These are phyloP conservation scores for Araneus ventricosus DNA, from an alignment of 1,140 invertebrate genomes.

Conservation along the genomic window DNA sequence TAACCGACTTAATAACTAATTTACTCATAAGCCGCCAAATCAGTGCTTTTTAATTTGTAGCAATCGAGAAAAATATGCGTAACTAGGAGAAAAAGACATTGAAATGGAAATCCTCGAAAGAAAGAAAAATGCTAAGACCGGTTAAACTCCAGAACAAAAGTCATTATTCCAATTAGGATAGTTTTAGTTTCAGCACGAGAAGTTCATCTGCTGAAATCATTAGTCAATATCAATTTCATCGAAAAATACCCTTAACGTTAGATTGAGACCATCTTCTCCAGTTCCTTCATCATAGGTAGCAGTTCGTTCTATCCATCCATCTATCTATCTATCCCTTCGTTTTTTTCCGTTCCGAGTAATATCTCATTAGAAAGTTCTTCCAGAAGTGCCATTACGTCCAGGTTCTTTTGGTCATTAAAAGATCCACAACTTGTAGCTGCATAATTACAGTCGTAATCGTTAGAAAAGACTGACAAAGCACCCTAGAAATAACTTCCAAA, in stretches of 20 bases:
- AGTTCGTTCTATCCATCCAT: background rate
- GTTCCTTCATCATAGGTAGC: slow-evolving; percentile 13
- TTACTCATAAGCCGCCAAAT: too few species aligned
- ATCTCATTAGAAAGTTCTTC: slow-evolving; percentile 17
- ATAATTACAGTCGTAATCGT: slow-evolving; percentile 42
- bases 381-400: slow-evolving; percentile 30
- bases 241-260: slow-evolving; percentile 10
- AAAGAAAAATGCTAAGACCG: background rate
- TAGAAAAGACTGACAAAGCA: slow-evolving; percentile 2
- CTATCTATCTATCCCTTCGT: too few species aligned
- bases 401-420: slow-evolving; percentile 40
- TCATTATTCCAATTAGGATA: slow-evolving; percentile 31
- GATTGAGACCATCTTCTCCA: slow-evolving; percentile 20
- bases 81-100: too few species aligned
- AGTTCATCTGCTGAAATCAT: background rate
- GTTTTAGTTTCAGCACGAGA: background rate
- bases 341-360: background rate
- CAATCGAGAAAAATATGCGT: too few species aligned
- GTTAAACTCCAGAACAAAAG: slow-evolving; percentile 29
- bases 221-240: slow-evolving; percentile 34
- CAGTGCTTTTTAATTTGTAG: too few species aligned
- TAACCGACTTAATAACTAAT: too few species aligned
- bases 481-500: slow-evolving; percentile 31
- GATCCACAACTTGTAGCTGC: slow-evolving; percentile 42
- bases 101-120: too few species aligned